Evolutionary conservation across 2,113 vertebrate species (phyloP).

Genomic region (Callipepla squamata): DNA sequence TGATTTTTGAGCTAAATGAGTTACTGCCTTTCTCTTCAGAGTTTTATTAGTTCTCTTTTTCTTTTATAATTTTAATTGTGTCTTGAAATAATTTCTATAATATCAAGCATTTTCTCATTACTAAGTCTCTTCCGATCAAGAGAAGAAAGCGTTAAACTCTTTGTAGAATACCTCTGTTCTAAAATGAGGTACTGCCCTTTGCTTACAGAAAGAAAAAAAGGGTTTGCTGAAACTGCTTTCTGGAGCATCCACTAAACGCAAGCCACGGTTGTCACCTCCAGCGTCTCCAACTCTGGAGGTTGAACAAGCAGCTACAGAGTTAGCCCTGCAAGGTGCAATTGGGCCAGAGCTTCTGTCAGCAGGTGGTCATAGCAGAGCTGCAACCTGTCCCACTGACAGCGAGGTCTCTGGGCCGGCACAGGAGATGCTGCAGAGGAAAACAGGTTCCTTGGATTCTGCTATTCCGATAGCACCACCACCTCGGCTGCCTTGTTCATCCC

Average conservation of each 20-base stretch:
- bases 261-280: conserved; percentile 89
- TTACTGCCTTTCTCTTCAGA: not conserved
- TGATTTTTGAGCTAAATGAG: not conserved
- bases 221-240: conserved; percentile 94
- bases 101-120: not conserved
- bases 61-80: not conserved
- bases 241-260: conserved; percentile 91
- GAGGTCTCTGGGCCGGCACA: conserved; percentile 72
- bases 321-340: conserved; percentile 84
- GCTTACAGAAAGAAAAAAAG: conserved; percentile 93
- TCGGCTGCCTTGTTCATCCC: conserved; percentile 93
- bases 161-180: not conserved
- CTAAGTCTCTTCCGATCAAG: not conserved
- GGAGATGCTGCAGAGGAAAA: conserved; percentile 82
- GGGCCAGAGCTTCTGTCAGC: conserved; percentile 80
- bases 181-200: not conserved
- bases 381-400: conserved; percentile 71
- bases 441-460: conserved; percentile 77
- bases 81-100: not conserved
- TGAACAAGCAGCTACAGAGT: conserved; percentile 82
- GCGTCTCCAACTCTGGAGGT: conserved; percentile 91
- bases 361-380: conserved; percentile 53
- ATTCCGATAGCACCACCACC: conserved; percentile 90
- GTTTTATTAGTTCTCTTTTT: not conserved
- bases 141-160: not conserved